phyloP scores from a whole-genome alignment of 2,113 vertebrate genomes.

The Mirza zaza region DNA sequence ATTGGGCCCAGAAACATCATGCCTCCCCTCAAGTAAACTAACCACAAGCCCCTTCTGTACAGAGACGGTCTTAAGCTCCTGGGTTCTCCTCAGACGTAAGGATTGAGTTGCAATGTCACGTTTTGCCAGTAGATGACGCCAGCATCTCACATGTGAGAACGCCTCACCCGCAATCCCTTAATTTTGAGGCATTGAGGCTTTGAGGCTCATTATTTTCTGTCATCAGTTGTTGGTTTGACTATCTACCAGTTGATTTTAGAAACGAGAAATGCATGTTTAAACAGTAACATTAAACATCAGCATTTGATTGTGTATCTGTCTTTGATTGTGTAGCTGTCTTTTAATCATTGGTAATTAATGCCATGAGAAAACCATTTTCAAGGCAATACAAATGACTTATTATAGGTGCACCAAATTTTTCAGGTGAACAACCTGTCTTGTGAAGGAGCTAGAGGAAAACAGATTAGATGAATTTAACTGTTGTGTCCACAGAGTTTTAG shows the following conservation, averaged over 20 bases:
- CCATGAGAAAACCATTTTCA: background rate
- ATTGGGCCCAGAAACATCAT: background rate
- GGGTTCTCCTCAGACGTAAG: background rate
- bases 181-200: too few relatives aligned
- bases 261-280: background rate
- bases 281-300: background rate
- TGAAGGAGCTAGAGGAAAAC: background rate
- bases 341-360: background rate
- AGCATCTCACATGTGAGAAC: background rate
- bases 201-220: background rate
- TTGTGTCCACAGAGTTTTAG: background rate
- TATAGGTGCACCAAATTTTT: background rate
- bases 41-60: background rate
- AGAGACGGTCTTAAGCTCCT: background rate
- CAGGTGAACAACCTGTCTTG: background rate
- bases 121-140: slow-evolving; percentile 51
- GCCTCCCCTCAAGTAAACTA: background rate
- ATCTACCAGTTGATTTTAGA: background rate
- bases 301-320: background rate
- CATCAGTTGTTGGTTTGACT: background rate
- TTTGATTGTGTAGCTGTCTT: background rate
- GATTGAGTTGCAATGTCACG: background rate
- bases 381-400: background rate
- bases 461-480: background rate
- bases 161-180: background rate